These are phyloP conservation scores for Barnardius zonarius DNA, from an alignment of 2,113 vertebrate genomes.

Conservation along the genomic window DNA sequence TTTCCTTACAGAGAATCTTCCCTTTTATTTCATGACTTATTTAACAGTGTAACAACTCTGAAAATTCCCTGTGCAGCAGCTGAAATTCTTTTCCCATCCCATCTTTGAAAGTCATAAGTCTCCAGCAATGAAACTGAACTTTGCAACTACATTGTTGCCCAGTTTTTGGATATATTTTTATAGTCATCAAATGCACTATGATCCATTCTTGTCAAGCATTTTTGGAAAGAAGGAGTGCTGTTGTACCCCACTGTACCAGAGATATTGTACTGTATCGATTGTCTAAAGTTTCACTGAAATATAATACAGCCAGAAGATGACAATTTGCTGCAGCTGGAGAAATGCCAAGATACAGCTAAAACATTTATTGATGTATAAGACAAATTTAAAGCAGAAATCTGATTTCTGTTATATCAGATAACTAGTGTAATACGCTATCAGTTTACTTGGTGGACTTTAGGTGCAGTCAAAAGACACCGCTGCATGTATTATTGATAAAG, in stretches of 20 bases:
- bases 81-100: neutral
- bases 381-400: neutral
- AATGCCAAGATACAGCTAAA: neutral
- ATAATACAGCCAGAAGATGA: neutral
- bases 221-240: neutral
- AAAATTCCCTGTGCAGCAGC: neutral
- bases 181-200: neutral
- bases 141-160: neutral
- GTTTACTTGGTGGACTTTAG: neutral
- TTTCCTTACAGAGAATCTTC: neutral
- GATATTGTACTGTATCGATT: fast-evolving
- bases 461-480: neutral
- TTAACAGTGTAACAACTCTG: neutral
- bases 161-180: neutral
- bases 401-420: neutral
- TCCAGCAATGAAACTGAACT: neutral
- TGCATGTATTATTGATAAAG: neutral
- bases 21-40: neutral
- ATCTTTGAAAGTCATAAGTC: neutral
- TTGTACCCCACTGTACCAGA: neutral
- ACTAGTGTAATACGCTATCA: neutral
- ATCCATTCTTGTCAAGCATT: neutral
- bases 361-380: neutral
- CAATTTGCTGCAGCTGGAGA: constrained; percentile 10
- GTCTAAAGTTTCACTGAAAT: neutral